Conservation (phyloP, 2,888 invertebrate genomes). For the Erebia ligea region DNA sequence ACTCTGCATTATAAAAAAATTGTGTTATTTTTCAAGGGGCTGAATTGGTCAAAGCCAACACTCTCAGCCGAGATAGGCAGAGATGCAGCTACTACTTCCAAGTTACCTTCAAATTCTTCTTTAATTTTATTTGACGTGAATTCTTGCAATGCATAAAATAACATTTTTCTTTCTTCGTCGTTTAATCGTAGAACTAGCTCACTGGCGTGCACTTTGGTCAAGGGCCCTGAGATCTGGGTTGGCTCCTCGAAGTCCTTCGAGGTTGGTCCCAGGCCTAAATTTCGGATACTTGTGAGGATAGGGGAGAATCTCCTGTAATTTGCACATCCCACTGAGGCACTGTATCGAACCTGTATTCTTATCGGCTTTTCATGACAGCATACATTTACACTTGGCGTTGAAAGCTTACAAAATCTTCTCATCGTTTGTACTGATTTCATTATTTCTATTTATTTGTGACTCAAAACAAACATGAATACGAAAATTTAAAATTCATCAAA, state of each 20-base stretch:
- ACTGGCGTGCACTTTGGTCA: conserved; percentile 88
- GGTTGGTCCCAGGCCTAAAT: conserved; percentile 73
- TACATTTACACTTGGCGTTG: conserved; percentile 48
- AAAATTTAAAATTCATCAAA: conserved; percentile 33
- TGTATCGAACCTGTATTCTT: conserved; percentile 62
- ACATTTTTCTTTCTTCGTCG: conserved; percentile 87
- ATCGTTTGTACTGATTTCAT: conserved; percentile 65
- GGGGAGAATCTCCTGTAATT: conserved; percentile 56
- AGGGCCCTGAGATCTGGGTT: conserved; percentile 63
- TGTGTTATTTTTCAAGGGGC: no score
- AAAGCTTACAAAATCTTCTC: conserved; percentile 51
- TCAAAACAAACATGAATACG: conserved; percentile 32
- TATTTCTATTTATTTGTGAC: conserved; percentile 42
- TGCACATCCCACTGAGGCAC: conserved; percentile 56
- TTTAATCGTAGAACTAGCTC: conserved; percentile 89
- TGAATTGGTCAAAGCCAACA: no score
- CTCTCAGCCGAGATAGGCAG: no score
- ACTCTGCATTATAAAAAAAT: not conserved
- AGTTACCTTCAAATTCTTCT: conserved; percentile 90
- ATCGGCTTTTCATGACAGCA: conserved; percentile 54
- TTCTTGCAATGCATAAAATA: conserved; percentile 87
- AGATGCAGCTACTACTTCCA: no score
- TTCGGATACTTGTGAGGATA: conserved; percentile 54
- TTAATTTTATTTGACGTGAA: conserved; percentile 89
- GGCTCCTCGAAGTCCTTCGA: conserved; percentile 74